Evolutionary conservation across 2,113 vertebrate genomes (phyloP), one percentile per base, ranked within the genome.

Genomic region (Phalacrocorax pelagicus): DNA sequence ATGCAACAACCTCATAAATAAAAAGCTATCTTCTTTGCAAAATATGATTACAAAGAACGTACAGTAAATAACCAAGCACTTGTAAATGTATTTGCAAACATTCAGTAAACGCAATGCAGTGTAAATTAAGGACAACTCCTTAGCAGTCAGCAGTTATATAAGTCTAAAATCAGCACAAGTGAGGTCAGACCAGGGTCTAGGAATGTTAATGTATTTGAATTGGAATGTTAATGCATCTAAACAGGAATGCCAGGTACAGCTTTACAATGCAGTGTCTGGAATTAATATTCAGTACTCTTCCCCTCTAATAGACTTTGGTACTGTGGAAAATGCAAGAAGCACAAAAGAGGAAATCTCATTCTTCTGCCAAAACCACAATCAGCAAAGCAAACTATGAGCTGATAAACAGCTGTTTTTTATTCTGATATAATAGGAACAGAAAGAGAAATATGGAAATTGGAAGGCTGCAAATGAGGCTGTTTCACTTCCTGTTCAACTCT

Each of bases 161-260:
- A 96, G 55, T 74, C 63, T 85, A 92, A 96, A 96, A 92, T 94
- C 89, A 95, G 81, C 78, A 86, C 36, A 85, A 90, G 55, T 63
- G 89, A 96, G 87, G 89, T 96, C 92, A 96, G 59, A 82, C 10
- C 30, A 67, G n/a, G 78, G 62, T 46, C 51, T 92, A 86, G 66
- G 77, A 96, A 94, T 94, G 91, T 70, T 96, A 94, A 94, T 96
- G 58, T 46, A 61, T 85, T 94, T 94, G 65, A 94, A 85, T 72
- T 46, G 88, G 65, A 93, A 96, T 89, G 77, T 82, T 96, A 96
- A 96, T 86, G 66, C 63, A 92, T 63, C 59, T 55, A 52, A 95
- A 80, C 69, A 91, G 66, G 77, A 94, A 66, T 84, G 65, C 70
- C 66, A 94, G 91, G 88, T 92, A 95, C 71, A 79, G 49, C 44